Evolutionary conservation across 2,797 vertebrate genomes (phyloP), one percentile per base, ranked within the genome.

Genomic region (Cyprinodon diabolis): DNA sequence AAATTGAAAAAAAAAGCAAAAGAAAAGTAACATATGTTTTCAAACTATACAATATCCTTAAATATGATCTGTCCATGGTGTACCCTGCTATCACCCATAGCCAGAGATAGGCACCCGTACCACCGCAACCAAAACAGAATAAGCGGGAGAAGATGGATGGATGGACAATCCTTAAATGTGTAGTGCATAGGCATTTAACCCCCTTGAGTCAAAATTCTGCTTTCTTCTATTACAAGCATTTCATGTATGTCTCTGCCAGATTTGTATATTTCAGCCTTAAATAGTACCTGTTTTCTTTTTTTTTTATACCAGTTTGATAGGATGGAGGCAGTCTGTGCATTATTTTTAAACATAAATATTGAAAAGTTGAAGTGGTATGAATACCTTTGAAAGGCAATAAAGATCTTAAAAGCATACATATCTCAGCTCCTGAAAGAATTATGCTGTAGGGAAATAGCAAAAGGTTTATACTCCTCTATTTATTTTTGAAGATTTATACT

Each of bases 401-500:
- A 71, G 43, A 55, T 69, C 62, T 57, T 66, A 19, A 40, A 49
- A 72, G 30, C 55, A 37, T 80, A 51, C 66, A 84, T 80, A 65
- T 83, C 45, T 75, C 23, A 55, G 19, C 43, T 52, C 12, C 56
- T 71, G 57, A 72, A 71, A 76, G 23, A 83, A 47, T 73, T 75
- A 48, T 37, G 84, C 30, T 49, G 48, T 78, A 71, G 69, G 40
- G 60, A 75, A 76, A 73, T 62, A 43, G 73, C 55, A 88, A 88
- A 85, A 30, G 73, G 87, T 89, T 90, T 75, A 37, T 67, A 74
- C 57, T 62, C 60, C 54, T 66, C 54, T 79, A 80, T 88, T 86
- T 83, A 80, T 92, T 92, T 89, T 19, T 84, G 82, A 91, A 89
- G 82, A 87, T 85, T 35, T 90, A 58, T 77, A 45, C 73, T 55